phyloP scores from a whole-genome alignment of 2,113 vertebrate species.

The Pica pica region DNA sequence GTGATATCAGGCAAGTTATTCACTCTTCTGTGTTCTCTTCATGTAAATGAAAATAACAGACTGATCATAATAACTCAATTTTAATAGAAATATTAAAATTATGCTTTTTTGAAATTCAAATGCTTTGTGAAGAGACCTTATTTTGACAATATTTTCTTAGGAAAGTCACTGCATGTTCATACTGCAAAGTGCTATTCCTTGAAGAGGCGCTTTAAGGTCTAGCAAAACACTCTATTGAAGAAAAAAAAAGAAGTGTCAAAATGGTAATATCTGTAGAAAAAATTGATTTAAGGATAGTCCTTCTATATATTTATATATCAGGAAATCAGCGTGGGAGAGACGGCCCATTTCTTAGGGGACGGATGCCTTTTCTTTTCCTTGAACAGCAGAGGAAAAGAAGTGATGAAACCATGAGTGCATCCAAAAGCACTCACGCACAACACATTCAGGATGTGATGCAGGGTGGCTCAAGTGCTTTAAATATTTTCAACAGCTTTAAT shows the following conservation, averaged over 20 bases:
- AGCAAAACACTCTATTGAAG: background rate
- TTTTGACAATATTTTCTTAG: background rate
- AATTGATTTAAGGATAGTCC: background rate
- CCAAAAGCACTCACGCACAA: background rate
- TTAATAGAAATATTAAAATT: background rate
- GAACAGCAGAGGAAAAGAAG: background rate
- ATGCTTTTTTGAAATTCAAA: background rate
- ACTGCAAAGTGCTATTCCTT: background rate
- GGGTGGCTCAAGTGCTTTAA: background rate
- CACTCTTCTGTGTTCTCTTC: background rate
- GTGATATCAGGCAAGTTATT: background rate
- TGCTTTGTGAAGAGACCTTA: background rate
- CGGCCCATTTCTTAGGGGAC: background rate
- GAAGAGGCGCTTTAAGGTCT: background rate
- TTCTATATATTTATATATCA: background rate
- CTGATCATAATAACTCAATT: background rate
- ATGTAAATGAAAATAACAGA: background rate
- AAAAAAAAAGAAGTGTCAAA: background rate
- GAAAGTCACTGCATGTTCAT: background rate
- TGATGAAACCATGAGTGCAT: background rate
- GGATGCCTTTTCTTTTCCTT: background rate
- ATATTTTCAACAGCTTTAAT: background rate
- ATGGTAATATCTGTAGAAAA: background rate
- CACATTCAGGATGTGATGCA: background rate
- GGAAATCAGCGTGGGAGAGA: background rate